Evolutionary conservation across 2,797 vertebrate genomes (phyloP), one percentile per base, ranked within the genome.

Genomic region (Danio tinwini): DNA sequence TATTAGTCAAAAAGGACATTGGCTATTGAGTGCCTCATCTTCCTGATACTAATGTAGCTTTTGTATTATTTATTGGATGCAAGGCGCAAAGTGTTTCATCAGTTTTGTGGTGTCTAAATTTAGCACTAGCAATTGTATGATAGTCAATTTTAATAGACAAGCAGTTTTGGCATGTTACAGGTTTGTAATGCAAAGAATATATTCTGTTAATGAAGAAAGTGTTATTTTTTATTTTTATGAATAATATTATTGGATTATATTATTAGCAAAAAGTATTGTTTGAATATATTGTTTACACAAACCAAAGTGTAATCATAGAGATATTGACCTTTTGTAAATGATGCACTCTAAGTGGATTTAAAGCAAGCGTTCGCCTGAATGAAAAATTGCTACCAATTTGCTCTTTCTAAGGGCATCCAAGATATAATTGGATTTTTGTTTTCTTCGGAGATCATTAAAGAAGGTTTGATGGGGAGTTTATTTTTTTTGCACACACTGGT

Each of bases 21-120:
- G 16, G 19, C 19, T 64, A 45, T 39, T 12, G 59, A 56, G 64
- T 5, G 0, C 19, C n/a, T 77, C 17, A 16, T 59, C 64, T 39
- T 14, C 19, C 29, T 50, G 53, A 61, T 65, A 74, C 19, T 56
- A 47, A 58, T 69, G 7, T 55, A 17, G 56, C 19, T 45, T 72
- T 79, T 72, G 13, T 63, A 72, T 63, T 72, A 64, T 72, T 79
- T 72, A 79, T 79, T 7, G 37, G 62, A 56, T 11, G 11, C 44
- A 50, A 40, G 16, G 3, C 6, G 2, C 13, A 52, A 44, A 9
- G 45, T 17, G 14, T 40, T 78, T 59, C 64, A 29, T 68, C 64
- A 59, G 17, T 68, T 77, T 17, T 5, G 0, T 14, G 6, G 10
- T n/a, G 6, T 70, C 37, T 61, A 61, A 61, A 78, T 62, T 70